phyloP scores from a whole-genome alignment of 2,797 vertebrate species.

The Sebastolobus alascanus region DNA sequence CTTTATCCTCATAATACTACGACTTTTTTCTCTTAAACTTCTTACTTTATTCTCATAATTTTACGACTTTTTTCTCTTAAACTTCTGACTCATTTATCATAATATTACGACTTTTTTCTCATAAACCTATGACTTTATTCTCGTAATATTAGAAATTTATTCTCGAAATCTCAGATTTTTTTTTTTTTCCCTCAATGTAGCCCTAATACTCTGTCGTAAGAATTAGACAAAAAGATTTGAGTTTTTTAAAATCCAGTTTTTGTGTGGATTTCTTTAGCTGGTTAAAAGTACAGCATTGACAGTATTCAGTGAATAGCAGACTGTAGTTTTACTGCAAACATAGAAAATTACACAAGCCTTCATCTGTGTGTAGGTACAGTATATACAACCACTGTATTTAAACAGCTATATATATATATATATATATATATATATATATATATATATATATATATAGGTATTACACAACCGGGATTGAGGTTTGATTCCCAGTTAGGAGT shows the following conservation, averaged over 20 bases:
- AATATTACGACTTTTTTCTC: too few relatives aligned
- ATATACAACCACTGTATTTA: background rate
- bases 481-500: background rate
- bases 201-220: too few relatives aligned
- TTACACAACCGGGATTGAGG: background rate
- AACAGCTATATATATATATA: background rate
- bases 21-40: too few relatives aligned
- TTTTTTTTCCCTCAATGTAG: too few relatives aligned
- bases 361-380: background rate
- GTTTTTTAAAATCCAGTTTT: background rate
- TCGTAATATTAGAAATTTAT: too few relatives aligned
- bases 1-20: too few relatives aligned
- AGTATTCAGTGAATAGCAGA: background rate
- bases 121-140: too few relatives aligned
- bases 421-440: too few relatives aligned
- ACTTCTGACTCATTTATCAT: too few relatives aligned
- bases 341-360: background rate
- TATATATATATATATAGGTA: background rate
- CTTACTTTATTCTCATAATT: too few relatives aligned
- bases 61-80: too few relatives aligned
- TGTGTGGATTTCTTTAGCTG: background rate
- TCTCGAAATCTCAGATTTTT: too few relatives aligned
- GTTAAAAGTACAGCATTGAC: background rate
- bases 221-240: background rate
- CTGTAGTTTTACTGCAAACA: background rate